A percentile compares a stretch with the other conserved stretches of the same genome.
phyloP scores from a whole-genome alignment of 2,888 invertebrate species.

The Lithophane semibrunnea region DNA sequence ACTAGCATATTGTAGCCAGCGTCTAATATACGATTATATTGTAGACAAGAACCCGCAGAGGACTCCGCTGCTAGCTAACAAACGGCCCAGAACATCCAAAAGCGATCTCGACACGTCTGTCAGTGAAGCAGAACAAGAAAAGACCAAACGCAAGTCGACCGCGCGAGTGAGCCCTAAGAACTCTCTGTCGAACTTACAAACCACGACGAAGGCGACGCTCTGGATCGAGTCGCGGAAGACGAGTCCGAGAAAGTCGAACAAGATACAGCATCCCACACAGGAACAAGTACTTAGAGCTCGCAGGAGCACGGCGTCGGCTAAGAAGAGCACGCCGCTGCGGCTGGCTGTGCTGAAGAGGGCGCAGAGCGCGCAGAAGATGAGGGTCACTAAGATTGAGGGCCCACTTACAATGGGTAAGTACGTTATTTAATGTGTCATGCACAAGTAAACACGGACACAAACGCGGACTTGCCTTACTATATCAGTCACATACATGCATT shows the following conservation, averaged over 20 bases:
- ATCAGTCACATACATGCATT: too few relatives aligned
- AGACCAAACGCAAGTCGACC: constrained; percentile 48
- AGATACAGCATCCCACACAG: background rate
- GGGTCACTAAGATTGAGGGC: constrained; percentile 78
- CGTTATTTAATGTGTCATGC: background rate
- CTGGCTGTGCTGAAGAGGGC: constrained; percentile 72
- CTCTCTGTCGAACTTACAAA: constrained; percentile 36
- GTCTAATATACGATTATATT: background rate
- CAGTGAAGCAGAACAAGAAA: constrained; percentile 48
- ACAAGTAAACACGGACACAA: background rate
- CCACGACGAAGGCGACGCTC: constrained; percentile 79
- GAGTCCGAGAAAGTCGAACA: constrained; percentile 11
- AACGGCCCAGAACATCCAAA: constrained; percentile 52
- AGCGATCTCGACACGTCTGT: constrained; percentile 50
- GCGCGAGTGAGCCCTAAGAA: constrained; percentile 39
- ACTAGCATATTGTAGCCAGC: background rate
- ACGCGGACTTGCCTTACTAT: background rate
- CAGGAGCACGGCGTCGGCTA: constrained; percentile 38
- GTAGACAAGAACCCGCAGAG: constrained; percentile 42
- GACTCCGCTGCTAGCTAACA: constrained; percentile 38
- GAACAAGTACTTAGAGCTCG: background rate
- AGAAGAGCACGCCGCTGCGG: constrained; percentile 74
- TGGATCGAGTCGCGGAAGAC: constrained; percentile 84
- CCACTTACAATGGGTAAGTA: constrained; percentile 77
- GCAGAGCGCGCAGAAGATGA: constrained; percentile 67